Evolutionary conservation across 2,113 vertebrate genomes (phyloP).

Genomic region (Xiphias gladius): DNA sequence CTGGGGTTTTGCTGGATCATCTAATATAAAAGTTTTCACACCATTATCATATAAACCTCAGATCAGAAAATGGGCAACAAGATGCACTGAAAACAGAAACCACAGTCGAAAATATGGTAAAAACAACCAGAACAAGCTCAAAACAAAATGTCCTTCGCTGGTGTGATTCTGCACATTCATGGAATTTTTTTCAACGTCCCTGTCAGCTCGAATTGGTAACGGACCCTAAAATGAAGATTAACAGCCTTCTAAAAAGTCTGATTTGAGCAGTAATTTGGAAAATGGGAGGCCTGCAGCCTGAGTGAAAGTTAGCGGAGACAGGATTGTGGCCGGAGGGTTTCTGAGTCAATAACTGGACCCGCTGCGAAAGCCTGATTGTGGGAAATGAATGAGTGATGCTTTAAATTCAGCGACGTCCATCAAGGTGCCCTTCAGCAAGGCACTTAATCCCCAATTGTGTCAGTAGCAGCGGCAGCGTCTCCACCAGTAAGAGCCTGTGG

Average conservation of each 20-base stretch:
- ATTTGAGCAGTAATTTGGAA: slow-evolving; percentile 9
- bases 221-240: slow-evolving; percentile 7
- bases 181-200: background rate
- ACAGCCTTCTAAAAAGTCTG: background rate
- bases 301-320: slow-evolving; percentile 9
- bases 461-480: background rate
- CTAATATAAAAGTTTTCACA: background rate
- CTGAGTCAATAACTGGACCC: slow-evolving; percentile 15
- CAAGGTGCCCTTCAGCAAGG: slow-evolving; percentile 52
- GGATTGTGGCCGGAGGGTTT: background rate
- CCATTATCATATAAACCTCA: background rate
- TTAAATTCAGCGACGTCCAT: slow-evolving; percentile 36
- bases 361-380: slow-evolving; percentile 13
- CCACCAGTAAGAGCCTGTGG: slow-evolving; percentile 15
- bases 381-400: slow-evolving; percentile 16
- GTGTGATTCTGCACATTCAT: background rate
- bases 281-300: background rate
- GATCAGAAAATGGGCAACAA: too few relatives aligned
- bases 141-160: too few relatives aligned
- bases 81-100: too few relatives aligned
- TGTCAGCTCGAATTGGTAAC: background rate
- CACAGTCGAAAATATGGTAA: too few relatives aligned
- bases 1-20: background rate
- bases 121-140: too few relatives aligned
- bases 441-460: slow-evolving; percentile 37